These are phyloP conservation scores for Bombycilla garrulus DNA, from an alignment of 2,113 vertebrate species.

Conservation along the genomic window DNA sequence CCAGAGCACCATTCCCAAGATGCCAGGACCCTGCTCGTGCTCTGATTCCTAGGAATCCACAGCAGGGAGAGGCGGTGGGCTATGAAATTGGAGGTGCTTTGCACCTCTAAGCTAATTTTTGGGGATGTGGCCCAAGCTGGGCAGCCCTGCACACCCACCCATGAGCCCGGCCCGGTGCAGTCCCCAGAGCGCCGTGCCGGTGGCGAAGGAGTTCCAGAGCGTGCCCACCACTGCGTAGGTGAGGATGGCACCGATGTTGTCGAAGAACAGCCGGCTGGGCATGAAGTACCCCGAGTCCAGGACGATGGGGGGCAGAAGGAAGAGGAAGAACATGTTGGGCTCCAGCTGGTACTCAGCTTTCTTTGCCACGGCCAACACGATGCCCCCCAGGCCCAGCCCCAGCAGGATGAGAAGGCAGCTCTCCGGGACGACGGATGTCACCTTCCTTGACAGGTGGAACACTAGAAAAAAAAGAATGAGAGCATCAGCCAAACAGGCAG, in stretches of 20 bases:
- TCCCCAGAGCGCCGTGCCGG: constrained; percentile 87
- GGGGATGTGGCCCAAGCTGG: not conserved
- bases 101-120: not conserved
- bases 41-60: not conserved
- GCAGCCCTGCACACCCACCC: constrained; percentile 64
- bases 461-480: constrained; percentile 73
- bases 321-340: constrained; percentile 95
- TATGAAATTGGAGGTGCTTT: not conserved
- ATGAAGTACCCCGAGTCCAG: constrained; percentile 96
- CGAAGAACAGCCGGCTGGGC: constrained; percentile 93
- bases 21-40: not conserved
- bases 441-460: constrained; percentile 92
- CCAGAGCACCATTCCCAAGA: not conserved
- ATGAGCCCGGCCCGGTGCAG: constrained; percentile 78
- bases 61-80: not conserved
- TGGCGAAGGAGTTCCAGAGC: constrained; percentile 94
- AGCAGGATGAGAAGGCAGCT: constrained; percentile 95
- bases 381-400: constrained; percentile 90
- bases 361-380: constrained; percentile 90
- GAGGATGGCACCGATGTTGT: constrained; percentile 94
- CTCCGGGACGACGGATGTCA: constrained; percentile 91
- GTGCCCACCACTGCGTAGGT: constrained; percentile 93
- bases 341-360: constrained; percentile 93
- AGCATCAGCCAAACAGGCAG: not conserved
- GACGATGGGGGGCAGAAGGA: constrained; percentile 94